Percentiles rank a stretch among this genome's conserved stretches.
These are phyloP conservation scores for Papilio polytes DNA, from an alignment of 1,140 invertebrate species.

Conservation along the genomic window DNA sequence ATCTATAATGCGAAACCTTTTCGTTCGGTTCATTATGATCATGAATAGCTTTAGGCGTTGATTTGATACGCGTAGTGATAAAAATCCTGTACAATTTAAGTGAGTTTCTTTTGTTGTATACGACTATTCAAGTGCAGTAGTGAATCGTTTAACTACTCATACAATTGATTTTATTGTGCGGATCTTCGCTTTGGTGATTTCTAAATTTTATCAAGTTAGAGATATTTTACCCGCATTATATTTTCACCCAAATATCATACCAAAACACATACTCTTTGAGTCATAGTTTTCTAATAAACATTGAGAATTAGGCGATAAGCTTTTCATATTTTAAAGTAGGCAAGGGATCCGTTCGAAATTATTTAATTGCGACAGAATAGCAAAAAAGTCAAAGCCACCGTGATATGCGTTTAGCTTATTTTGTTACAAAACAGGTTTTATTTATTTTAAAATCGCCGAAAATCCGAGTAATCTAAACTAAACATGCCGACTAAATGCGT, in stretches of 20 bases:
- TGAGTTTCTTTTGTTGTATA: slow-evolving; percentile 40
- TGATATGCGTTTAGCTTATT: not conserved
- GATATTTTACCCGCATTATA: not conserved
- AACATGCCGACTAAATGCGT: slow-evolving; percentile 51
- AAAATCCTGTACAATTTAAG: slow-evolving; percentile 44
- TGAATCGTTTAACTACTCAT: slow-evolving; percentile 41
- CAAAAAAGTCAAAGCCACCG: slow-evolving; percentile 14
- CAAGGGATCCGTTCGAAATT: not conserved
- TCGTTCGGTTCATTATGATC: slow-evolving; percentile 41
- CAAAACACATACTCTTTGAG: not conserved
- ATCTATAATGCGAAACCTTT: slow-evolving; percentile 44
- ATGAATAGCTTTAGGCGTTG: slow-evolving; percentile 41
- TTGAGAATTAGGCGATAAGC: not conserved
- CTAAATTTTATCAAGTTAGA: not conserved
- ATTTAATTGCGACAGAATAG: slow-evolving; percentile 16
- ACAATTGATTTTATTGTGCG: slow-evolving; percentile 3
- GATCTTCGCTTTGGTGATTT: not conserved
- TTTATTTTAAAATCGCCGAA: slow-evolving; percentile 56
- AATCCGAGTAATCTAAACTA: slow-evolving; percentile 59
- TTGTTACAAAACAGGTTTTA: slow-evolving; percentile 43
- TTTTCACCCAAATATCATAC: too few species aligned
- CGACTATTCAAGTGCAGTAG: slow-evolving; percentile 47
- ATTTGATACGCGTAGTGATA: slow-evolving; percentile 62
- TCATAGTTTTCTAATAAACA: too few species aligned
- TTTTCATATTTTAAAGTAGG: not conserved